phyloP scores from a whole-genome alignment of 2,113 vertebrate species.

The Pontoporia blainvillei region DNA sequence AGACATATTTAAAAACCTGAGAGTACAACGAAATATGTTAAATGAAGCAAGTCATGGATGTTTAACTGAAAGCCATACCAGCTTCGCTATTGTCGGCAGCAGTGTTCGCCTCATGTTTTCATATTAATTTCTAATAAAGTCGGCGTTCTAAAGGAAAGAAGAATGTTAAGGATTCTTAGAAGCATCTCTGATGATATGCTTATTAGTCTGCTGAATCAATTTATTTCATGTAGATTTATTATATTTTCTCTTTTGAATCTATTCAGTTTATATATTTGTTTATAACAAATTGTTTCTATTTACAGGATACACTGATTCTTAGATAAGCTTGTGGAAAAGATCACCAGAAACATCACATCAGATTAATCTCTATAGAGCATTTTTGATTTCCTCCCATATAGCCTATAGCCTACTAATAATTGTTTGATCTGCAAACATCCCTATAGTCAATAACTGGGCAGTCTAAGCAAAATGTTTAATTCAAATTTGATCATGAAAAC shows the following conservation, averaged over 20 bases:
- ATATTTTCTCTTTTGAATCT: not conserved
- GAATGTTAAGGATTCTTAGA: not conserved
- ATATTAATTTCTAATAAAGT: slow-evolving; percentile 60
- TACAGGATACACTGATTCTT: not conserved
- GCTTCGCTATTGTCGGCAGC: slow-evolving; percentile 28
- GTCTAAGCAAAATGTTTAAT: not conserved
- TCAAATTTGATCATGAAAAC: not conserved
- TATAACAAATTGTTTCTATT: not conserved
- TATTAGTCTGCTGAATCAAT: slow-evolving; percentile 28
- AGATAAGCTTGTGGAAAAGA: not conserved
- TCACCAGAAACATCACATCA: not conserved
- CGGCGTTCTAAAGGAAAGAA: slow-evolving; percentile 41
- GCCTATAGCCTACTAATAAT: not conserved
- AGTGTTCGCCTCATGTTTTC: slow-evolving; percentile 43
- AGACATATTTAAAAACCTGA: slow-evolving; percentile 67
- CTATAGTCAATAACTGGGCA: not conserved
- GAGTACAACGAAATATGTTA: slow-evolving; percentile 68
- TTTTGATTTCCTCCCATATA: not conserved
- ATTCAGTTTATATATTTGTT: not conserved
- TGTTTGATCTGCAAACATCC: not conserved
- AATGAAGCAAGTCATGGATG: slow-evolving; percentile 53
- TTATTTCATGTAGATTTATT: not conserved
- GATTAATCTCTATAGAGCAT: not conserved
- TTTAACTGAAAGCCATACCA: slow-evolving; percentile 51
- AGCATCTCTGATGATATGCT: not conserved